A percentile compares a stretch with the other conserved stretches of the same genome.
phyloP scores from a whole-genome alignment of 2,797 vertebrate genomes.

The Enteromius paludinosus region DNA sequence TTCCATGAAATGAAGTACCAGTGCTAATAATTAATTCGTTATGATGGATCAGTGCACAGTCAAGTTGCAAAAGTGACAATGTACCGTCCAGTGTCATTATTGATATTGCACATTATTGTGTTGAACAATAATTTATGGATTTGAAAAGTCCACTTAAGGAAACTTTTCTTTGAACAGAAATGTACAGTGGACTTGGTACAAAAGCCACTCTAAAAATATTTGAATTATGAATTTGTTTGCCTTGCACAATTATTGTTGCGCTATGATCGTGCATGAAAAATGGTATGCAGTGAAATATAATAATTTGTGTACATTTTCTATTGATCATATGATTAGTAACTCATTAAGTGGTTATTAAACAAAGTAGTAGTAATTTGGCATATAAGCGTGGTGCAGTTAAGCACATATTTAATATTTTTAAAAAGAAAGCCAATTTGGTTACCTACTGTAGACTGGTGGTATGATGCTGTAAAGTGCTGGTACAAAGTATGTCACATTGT shows the following conservation, averaged over 20 bases:
- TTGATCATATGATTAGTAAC: neutral
- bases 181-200: neutral
- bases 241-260: neutral
- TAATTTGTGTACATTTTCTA: neutral
- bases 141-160: neutral
- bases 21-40: neutral
- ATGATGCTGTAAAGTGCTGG: neutral
- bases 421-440: neutral
- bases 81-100: neutral
- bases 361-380: neutral
- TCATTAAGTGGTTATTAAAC: neutral
- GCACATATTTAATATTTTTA: neutral
- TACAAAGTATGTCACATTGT: slow-evolving; percentile 4
- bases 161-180: too few relatives aligned
- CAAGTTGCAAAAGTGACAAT: neutral
- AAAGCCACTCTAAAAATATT: neutral
- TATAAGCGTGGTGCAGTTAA: neutral
- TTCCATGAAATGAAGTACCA: neutral
- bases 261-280: too few relatives aligned
- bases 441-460: too few relatives aligned
- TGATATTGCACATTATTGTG: neutral
- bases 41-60: neutral
- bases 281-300: neutral
- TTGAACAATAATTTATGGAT: neutral
- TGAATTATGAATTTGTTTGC: neutral